phyloP scores from a whole-genome alignment of 2,113 vertebrate genomes.

The Sprattus sprattus region DNA sequence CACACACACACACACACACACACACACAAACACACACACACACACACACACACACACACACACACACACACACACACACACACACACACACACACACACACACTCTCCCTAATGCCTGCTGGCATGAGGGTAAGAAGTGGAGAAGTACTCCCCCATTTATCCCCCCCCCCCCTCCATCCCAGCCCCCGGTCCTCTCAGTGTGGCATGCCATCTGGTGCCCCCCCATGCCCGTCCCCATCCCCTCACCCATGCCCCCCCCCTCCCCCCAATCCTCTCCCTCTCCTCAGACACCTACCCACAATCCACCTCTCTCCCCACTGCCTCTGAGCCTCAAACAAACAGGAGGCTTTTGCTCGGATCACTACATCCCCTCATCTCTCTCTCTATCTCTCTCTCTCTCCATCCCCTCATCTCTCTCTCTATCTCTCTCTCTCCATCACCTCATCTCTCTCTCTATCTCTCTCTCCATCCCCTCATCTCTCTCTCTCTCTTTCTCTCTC shows the following conservation, averaged over 20 bases:
- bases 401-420: background rate
- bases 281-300: conserved; percentile 61
- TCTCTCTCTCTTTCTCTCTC: background rate
- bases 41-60: background rate
- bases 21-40: background rate
- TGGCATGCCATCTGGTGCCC: conserved; percentile 77
- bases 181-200: conserved; percentile 74
- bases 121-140: conserved; percentile 69
- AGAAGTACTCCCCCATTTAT: conserved; percentile 29
- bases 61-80: conserved; percentile 49
- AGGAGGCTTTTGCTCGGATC: conserved; percentile 63
- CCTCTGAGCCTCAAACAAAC: conserved; percentile 58
- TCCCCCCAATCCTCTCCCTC: conserved; percentile 37
- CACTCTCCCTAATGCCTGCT: conserved; percentile 65
- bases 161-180: conserved; percentile 72
- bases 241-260: conserved; percentile 49
- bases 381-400: background rate
- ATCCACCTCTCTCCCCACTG: conserved; percentile 56
- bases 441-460: background rate
- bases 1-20: conserved; percentile 28
- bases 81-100: conserved; percentile 56
- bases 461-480: background rate
- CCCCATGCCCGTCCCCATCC: conserved; percentile 43
- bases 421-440: background rate
- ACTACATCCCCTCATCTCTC: conserved; percentile 45